phyloP scores from a whole-genome alignment of 30 jellyfish, hydroid and myxozoan genomes.

The Phacellophora camtschatica region DNA sequence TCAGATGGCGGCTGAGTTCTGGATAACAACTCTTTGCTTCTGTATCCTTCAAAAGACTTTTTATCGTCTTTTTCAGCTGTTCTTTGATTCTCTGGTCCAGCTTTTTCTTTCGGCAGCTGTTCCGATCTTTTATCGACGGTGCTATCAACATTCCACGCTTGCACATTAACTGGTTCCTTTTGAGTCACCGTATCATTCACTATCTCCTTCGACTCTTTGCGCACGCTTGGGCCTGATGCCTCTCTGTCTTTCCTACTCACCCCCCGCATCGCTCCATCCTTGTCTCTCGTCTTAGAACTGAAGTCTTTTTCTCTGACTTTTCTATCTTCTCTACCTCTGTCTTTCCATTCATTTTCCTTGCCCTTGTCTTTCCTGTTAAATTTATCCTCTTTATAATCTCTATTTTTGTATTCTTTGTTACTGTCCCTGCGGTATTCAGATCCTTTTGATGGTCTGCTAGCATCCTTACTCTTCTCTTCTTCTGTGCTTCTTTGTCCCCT shows the following conservation, averaged over 20 bases:
- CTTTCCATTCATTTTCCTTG: neutral
- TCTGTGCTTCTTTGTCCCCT: neutral
- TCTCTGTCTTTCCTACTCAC: neutral
- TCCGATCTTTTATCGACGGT: neutral
- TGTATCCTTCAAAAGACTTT: neutral
- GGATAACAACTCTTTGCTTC: neutral
- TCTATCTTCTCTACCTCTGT: neutral
- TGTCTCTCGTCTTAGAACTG: neutral
- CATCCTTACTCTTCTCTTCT: neutral
- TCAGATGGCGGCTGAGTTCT: slow-evolving; percentile 20
- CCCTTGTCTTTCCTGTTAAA: neutral
- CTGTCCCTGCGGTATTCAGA: neutral
- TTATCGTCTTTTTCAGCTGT: slow-evolving; percentile 17
- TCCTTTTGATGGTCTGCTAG: neutral
- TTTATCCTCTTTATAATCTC: neutral
- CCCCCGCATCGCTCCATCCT: neutral
- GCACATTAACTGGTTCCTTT: neutral
- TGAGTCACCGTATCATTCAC: neutral
- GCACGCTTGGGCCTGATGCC: neutral
- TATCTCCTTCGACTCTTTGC: neutral
- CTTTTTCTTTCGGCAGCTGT: neutral
- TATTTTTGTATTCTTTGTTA: neutral
- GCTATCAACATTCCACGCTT: neutral
- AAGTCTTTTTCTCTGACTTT: neutral
- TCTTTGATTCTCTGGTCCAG: neutral